These are phyloP conservation scores for Sarcophaga subvicina DNA, from an alignment of 2,888 invertebrate species.

Conservation along the genomic window DNA sequence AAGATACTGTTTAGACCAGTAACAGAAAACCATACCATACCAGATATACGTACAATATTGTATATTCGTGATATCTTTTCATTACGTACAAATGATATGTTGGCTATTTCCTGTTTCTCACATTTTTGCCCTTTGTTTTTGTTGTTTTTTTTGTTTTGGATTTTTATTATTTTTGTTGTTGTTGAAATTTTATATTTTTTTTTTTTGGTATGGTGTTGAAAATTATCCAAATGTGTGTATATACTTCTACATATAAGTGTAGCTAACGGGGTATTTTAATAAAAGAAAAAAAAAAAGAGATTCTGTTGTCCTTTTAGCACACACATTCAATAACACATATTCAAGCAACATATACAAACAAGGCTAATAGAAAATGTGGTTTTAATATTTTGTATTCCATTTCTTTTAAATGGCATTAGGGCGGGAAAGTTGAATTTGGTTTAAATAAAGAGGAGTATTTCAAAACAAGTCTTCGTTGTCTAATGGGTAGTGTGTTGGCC, in stretches of 20 bases:
- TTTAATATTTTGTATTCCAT: background rate
- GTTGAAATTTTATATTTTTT: background rate
- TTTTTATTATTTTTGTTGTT: conserved; percentile 57
- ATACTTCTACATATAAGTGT: background rate
- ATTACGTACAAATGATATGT: conserved; percentile 71
- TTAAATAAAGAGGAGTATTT: no score
- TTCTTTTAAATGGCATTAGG: background rate
- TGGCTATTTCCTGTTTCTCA: conserved; percentile 64
- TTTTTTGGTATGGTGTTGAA: conserved; percentile 27
- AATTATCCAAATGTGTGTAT: conserved; percentile 20
- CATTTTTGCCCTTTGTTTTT: background rate
- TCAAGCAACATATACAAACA: background rate
- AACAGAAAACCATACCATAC: background rate
- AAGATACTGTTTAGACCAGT: background rate
- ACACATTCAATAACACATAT: background rate
- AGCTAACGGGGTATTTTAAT: background rate
- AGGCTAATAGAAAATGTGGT: background rate
- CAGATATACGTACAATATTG: conserved; percentile 8
- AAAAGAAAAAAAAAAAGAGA: background rate
- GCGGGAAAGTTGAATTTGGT: background rate
- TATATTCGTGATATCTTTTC: conserved; percentile 71
- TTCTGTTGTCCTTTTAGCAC: background rate
- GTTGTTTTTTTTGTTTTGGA: conserved; percentile 14
- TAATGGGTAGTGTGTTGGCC: no score
- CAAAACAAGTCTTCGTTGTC: no score